Conservation (phyloP, 1,140 invertebrate species). For the Drosophila grimshawi region DNA sequence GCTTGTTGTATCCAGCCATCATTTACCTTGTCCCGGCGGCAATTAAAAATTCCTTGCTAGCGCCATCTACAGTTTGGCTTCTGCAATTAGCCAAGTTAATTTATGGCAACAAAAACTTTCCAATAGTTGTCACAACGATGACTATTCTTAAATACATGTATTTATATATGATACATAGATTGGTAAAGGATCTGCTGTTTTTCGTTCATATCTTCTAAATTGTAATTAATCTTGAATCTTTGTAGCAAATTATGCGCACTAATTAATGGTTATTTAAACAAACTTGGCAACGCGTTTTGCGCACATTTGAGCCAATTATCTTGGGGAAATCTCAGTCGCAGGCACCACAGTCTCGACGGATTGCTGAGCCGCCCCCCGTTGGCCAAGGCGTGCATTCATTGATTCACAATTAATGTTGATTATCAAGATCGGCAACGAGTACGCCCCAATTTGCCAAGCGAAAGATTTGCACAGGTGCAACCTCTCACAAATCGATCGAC, state of each 20-base stretch:
- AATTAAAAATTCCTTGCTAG: constrained; percentile 54
- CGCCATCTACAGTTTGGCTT: constrained; percentile 41
- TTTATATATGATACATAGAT: not conserved
- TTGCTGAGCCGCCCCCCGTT: constrained; percentile 23
- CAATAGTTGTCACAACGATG: constrained; percentile 57
- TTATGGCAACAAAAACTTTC: constrained; percentile 37
- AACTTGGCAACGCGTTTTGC: constrained; percentile 78
- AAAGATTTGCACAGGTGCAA: constrained; percentile 55
- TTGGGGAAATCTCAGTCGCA: constrained; percentile 20
- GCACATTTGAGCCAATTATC: constrained; percentile 76
- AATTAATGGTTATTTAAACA: constrained; percentile 79
- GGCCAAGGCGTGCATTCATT: constrained; percentile 74
- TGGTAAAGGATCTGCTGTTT: constrained; percentile 22
- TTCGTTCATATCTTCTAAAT: constrained; percentile 61
- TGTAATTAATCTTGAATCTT: constrained; percentile 71
- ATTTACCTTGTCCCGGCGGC: constrained; percentile 40
- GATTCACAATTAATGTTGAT: constrained; percentile 81
- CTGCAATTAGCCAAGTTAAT: constrained; percentile 46
- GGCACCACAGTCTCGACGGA: constrained; percentile 10
- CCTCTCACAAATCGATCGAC: constrained; percentile 27
- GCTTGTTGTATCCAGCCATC: constrained; percentile 16
- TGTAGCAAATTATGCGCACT: constrained; percentile 64
- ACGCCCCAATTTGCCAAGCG: constrained; percentile 72
- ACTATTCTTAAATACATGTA: not conserved
- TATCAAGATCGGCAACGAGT: constrained; percentile 62